These are phyloP conservation scores for Cylindroiulus punctatus DNA, from an alignment of 2,888 invertebrate species.

Conservation along the genomic window DNA sequence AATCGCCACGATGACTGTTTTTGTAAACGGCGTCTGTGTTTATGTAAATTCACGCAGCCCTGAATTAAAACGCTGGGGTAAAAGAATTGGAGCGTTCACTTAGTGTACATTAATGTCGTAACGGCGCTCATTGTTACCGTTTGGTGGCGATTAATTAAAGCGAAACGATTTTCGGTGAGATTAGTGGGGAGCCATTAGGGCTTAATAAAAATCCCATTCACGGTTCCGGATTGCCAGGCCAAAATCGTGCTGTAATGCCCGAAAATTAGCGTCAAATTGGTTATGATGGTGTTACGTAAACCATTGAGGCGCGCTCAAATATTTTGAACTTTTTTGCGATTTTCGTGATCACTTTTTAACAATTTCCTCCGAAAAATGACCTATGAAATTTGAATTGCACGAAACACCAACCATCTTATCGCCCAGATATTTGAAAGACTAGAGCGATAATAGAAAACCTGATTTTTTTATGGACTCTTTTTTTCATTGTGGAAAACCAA, in stretches of 20 bases:
- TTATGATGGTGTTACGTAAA: neutral
- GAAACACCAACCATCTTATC: no score
- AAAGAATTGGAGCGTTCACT: slow-evolving; percentile 41
- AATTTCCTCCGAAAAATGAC: no score
- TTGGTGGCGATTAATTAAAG: neutral
- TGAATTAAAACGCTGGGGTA: slow-evolving; percentile 7
- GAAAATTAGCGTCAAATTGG: neutral
- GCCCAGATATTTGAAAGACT: no score
- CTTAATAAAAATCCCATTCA: neutral
- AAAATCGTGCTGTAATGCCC: neutral
- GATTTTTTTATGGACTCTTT: no score
- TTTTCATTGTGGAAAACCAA: no score
- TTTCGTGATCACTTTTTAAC: no score
- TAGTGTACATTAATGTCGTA: neutral
- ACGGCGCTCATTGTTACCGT: slow-evolving; percentile 21
- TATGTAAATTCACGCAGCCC: neutral
- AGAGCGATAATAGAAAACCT: no score
- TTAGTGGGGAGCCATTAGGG: neutral
- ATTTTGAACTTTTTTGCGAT: no score
- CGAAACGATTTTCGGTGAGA: neutral
- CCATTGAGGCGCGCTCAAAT: no score
- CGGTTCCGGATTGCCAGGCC: neutral
- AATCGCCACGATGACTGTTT: neutral
- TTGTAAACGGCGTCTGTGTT: neutral
- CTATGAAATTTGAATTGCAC: no score